Conservation (phyloP, 2,113 vertebrate genomes). For the Ameiurus melas region DNA sequence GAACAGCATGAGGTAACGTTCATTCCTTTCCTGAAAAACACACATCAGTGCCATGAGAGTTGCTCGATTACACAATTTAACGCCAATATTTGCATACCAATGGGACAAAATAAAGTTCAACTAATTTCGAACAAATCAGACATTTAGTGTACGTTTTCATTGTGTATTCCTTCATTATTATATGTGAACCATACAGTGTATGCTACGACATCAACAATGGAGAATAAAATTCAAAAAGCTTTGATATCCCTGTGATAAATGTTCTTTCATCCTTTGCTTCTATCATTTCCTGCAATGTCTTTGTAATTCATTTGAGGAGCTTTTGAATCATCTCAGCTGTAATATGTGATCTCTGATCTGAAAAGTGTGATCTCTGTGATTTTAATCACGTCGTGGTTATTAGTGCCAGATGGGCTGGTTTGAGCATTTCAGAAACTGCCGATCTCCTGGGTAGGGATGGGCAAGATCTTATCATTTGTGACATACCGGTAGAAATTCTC, state of each 20-base stretch:
- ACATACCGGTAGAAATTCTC: too few relatives aligned
- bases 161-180: not conserved
- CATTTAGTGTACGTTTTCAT: not conserved
- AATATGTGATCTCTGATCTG: too few relatives aligned
- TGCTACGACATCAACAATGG: not conserved
- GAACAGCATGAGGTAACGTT: slow-evolving; percentile 96
- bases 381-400: too few relatives aligned
- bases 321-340: not conserved
- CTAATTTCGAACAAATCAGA: not conserved
- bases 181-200: not conserved
- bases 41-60: not conserved
- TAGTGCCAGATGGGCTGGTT: too few relatives aligned
- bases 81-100: not conserved
- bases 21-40: slow-evolving; percentile 86
- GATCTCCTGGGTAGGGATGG: too few relatives aligned
- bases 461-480: too few relatives aligned
- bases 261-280: not conserved
- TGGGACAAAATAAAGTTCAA: not conserved
- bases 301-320: not conserved
- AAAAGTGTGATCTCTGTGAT: too few relatives aligned
- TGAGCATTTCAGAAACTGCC: too few relatives aligned
- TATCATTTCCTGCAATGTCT: not conserved
- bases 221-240: not conserved
- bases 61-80: not conserved
- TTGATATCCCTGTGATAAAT: not conserved